phyloP scores from a whole-genome alignment of 1,140 invertebrate genomes.

The Trachelipus rathkii region DNA sequence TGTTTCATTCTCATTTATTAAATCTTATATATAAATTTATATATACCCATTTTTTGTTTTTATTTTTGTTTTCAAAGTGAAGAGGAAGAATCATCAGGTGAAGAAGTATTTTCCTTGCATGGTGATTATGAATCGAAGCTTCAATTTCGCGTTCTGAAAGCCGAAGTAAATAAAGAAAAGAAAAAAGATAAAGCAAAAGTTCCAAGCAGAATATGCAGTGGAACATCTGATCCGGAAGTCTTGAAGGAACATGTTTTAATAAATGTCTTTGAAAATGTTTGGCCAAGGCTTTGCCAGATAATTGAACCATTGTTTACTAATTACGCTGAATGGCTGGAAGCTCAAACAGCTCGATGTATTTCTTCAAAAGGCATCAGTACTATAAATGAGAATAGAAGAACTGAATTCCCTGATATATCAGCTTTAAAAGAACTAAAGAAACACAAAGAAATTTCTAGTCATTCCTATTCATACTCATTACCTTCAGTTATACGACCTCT shows the following conservation, averaged over 20 bases:
- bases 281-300: slow-evolving; percentile 21
- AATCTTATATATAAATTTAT: too few species aligned
- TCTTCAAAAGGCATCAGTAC: neutral
- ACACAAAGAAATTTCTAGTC: too few species aligned
- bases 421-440: too few species aligned
- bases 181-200: neutral
- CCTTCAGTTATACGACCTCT: neutral
- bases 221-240: slow-evolving; percentile 20
- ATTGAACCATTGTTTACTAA: neutral
- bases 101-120: neutral
- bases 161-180: neutral
- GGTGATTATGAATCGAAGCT: neutral
- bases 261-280: slow-evolving; percentile 32
- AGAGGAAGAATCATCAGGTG: neutral
- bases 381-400: too few species aligned
- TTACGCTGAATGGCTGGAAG: neutral
- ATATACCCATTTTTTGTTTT: too few species aligned
- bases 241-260: slow-evolving; percentile 27
- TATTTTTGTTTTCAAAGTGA: too few species aligned
- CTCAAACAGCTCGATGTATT: neutral
- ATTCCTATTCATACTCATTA: too few species aligned
- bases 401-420: too few species aligned
- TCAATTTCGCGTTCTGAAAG: neutral
- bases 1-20: too few species aligned
- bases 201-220: slow-evolving; percentile 19